phyloP scores from a whole-genome alignment of 2,797 vertebrate species.

The Channallabes apus region DNA sequence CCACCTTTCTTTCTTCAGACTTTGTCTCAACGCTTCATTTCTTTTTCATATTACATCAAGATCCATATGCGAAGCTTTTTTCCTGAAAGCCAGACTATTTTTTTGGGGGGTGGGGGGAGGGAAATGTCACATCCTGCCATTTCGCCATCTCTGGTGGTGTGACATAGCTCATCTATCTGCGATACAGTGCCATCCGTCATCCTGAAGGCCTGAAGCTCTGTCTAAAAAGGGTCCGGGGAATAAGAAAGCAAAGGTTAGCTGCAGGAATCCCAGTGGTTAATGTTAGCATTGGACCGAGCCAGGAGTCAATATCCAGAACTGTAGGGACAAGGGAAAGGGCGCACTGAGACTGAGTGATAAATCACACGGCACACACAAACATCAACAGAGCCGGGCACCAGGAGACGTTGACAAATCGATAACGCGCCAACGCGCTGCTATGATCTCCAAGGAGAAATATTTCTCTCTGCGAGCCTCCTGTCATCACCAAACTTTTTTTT shows the following conservation, averaged over 20 bases:
- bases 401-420: conserved; percentile 30
- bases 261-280: conserved; percentile 47
- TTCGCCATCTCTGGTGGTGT: conserved; percentile 36
- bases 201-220: conserved; percentile 42
- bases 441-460: conserved; percentile 18
- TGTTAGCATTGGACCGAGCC: conserved; percentile 48
- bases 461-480: background rate
- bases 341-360: conserved; percentile 28
- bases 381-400: background rate
- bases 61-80: background rate
- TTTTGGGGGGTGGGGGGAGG: background rate
- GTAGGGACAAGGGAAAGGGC: conserved; percentile 21
- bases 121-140: conserved; percentile 51
- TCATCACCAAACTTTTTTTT: background rate
- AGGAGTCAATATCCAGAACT: conserved; percentile 47
- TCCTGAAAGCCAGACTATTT: background rate
- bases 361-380: conserved; percentile 27
- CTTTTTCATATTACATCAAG: conserved; percentile 23
- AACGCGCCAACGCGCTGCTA: background rate
- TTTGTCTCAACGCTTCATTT: background rate
- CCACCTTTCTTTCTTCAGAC: background rate
- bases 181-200: conserved; percentile 46
- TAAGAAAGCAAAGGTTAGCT: conserved; percentile 51
- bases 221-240: conserved; percentile 30
- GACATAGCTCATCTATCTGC: conserved; percentile 46